Base-by-base conservation (phyloP, 2,797 vertebrate genomes). In the Epinephelus coioides region DNA sequence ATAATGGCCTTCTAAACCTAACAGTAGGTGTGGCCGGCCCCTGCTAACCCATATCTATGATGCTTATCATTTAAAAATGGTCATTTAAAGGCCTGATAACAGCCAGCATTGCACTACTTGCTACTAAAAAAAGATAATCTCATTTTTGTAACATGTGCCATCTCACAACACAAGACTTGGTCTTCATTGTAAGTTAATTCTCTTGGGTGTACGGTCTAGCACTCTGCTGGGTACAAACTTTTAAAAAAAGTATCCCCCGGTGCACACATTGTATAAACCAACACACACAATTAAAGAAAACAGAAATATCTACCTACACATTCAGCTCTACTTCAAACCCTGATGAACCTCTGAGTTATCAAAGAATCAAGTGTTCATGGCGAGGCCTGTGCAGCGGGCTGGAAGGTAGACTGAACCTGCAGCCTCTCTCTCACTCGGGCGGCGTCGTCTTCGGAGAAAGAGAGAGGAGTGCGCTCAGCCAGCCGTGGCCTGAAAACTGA, bases 381-480 rank as follows among this genome's bases (percentile, higher is more conserved):
- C 3, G 34, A 21, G 46, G 8, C 57, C 27, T 53, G 61, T 34
- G 72, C 54, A 59, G n/a, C 14, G 43, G 59, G 38, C 40, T 10
- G 59, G 59, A n/a, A 74, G 66, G 69, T 44, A 56, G 79, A 51
- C 53, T 1, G 55, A 66, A 40, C 77, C 21, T 18, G 47, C 61
- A 59, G 81, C 43, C 46, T 60, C 51, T 68, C 44, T 54, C 65
- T 69, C 50, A 50, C 73, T 47, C 9, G 2, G 46, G 27, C 6
- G 0, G 9, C 6, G 2, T 60, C 47, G 43, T 70, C 64, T 76
- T 76, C 11, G 14, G 38, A 70, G 74, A 66, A 19, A 14, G 47
- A 44, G 17, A 69, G 49, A 78, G 51, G 13, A 63, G 38, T 3
- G 19, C 27, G 14, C 57, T 84, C 81, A 81, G 68, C 79, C 75